phyloP scores from a whole-genome alignment of 2,888 invertebrate genomes.

The Cheilosia vulpina region DNA sequence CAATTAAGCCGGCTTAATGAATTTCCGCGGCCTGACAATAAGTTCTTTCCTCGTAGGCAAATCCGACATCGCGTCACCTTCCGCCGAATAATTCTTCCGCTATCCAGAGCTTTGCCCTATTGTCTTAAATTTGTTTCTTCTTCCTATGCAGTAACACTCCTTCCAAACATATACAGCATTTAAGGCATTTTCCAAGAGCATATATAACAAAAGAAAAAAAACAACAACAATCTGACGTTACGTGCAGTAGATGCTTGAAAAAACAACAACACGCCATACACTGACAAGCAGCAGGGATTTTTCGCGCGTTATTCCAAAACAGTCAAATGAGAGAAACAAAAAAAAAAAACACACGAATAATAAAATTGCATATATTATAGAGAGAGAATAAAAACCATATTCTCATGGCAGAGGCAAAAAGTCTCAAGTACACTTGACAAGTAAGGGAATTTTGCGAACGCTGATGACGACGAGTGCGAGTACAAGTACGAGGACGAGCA shows the following conservation, averaged over 20 bases:
- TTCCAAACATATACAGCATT: conserved; percentile 37
- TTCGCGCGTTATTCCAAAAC: conserved; percentile 50
- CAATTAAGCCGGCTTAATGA: conserved; percentile 33
- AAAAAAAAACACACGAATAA: conserved; percentile 26
- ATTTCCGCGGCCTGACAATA: conserved; percentile 12
- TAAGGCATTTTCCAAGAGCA: conserved; percentile 36
- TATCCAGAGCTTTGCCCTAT: conserved; percentile 38
- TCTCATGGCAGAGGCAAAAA: conserved; percentile 50
- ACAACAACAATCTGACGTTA: conserved; percentile 11
- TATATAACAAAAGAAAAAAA: conserved; percentile 17
- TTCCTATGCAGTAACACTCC: conserved; percentile 61
- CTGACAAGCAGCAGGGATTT: conserved; percentile 31
- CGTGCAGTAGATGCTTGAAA: background rate
- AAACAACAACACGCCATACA: conserved; percentile 15
- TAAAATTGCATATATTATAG: conserved; percentile 15
- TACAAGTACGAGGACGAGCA: conserved; percentile 14
- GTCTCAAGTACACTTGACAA: conserved; percentile 66
- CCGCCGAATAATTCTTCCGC: conserved; percentile 31
- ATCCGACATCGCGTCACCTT: background rate
- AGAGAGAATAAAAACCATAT: conserved; percentile 38
- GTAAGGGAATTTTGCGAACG: conserved; percentile 71
- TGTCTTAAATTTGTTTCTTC: conserved; percentile 47
- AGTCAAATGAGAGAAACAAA: conserved; percentile 51
- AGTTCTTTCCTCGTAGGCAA: background rate
- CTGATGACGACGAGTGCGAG: conserved; percentile 6